Conservation (phyloP, 1,140 invertebrate species). For the Ceratosolen fusciceps region DNA sequence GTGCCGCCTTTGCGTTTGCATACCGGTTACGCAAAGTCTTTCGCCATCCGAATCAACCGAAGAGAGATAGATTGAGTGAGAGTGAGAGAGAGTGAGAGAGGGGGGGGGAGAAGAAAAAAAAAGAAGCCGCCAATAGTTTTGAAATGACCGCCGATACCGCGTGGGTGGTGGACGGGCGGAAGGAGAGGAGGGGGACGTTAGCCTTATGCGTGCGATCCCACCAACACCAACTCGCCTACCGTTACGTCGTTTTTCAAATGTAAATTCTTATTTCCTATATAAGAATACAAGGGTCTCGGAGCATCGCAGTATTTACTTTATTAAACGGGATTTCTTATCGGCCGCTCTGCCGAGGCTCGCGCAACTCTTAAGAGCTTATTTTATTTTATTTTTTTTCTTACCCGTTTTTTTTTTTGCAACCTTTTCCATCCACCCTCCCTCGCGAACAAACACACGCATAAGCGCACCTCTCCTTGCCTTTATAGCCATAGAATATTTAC, state of each 20-base stretch:
- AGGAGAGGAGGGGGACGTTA: too few relatives aligned
- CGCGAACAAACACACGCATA: too few relatives aligned
- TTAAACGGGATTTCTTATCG: neutral
- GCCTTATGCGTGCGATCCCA: too few relatives aligned
- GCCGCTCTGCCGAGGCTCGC: neutral
- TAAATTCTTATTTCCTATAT: slow-evolving; percentile 7
- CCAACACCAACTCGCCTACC: neutral
- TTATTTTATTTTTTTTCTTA: neutral
- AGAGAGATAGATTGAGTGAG: too few relatives aligned
- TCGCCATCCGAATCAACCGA: neutral
- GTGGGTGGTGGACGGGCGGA: too few relatives aligned
- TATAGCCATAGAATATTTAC: too few relatives aligned
- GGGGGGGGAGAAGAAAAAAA: neutral
- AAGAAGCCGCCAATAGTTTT: neutral
- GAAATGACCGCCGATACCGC: too few relatives aligned
- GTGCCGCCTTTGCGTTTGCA: neutral
- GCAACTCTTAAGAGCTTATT: neutral
- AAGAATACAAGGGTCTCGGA: neutral
- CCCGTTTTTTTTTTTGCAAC: neutral
- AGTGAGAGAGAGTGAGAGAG: too few relatives aligned
- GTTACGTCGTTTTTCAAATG: neutral
- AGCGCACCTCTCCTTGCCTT: too few relatives aligned
- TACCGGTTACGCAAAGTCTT: too few relatives aligned
- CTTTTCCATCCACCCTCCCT: neutral
- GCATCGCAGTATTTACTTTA: neutral